phyloP scores from a whole-genome alignment of 2,113 vertebrate species.

The Apaloderma vittatum region DNA sequence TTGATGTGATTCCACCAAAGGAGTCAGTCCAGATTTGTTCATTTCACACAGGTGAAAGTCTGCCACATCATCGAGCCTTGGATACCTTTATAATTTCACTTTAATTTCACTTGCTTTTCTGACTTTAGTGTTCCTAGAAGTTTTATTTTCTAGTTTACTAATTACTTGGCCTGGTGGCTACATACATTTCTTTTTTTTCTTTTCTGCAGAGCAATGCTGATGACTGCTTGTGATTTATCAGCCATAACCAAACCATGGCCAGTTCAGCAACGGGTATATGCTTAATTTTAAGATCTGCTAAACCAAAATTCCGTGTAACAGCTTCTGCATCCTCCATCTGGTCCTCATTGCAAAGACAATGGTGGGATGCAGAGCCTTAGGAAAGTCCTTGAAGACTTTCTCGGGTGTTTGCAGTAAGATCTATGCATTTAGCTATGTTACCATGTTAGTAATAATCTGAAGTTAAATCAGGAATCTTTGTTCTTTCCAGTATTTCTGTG shows the following conservation, averaged over 20 bases:
- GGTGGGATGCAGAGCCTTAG: background rate
- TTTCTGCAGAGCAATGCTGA: conserved; percentile 92
- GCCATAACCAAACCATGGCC: conserved; percentile 99
- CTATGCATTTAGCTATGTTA: background rate
- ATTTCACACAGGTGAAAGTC: background rate
- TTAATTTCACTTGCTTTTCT: background rate
- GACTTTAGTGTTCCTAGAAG: background rate
- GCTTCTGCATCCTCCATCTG: background rate
- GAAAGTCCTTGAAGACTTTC: background rate
- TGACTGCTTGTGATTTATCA: conserved; percentile 98
- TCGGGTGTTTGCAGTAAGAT: background rate
- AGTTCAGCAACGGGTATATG: conserved; percentile 92
- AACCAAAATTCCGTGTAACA: background rate
- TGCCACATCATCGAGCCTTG: background rate
- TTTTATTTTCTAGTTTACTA: background rate
- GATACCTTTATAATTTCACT: background rate
- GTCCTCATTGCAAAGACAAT: background rate
- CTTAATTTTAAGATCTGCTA: background rate
- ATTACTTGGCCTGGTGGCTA: background rate
- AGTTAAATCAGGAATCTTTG: background rate
- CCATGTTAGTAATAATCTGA: background rate
- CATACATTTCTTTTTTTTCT: background rate
- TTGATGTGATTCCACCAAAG: background rate
- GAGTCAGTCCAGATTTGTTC: background rate
- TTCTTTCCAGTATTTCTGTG: background rate